Evolutionary conservation across 2,888 invertebrate genomes (phyloP), one percentile per base, ranked within the genome.

Genomic region (Agrenia bidenticulata): DNA sequence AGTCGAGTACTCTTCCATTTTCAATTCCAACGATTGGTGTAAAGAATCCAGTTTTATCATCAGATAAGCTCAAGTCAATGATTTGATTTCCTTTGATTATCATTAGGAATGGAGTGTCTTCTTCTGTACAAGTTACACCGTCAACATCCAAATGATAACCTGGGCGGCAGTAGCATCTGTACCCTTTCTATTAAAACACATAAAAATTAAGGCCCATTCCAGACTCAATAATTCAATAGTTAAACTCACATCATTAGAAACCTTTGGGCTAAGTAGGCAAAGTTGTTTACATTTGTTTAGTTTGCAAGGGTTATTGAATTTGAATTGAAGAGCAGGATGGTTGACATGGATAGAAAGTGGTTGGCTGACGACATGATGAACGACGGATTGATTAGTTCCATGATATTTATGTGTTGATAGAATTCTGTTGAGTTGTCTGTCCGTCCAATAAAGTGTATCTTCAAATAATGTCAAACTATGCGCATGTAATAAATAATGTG

Each of bases 391-490:
- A 79, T 95, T 94, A 26, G 86, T 84, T 17, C 97, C 96, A 75
- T 87, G 87, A 81, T 90, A 95, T 81, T 98, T 98, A 80, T 95
- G 90, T 0, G 94, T 93, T 0, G 91, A 93, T 4, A 90, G 80
- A 15, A 75, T 73, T 21, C 95, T 82, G 79, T 97, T 96, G 42
- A 95, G 81, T 79, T 96, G 94, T 1, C 94, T 84, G 79, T 97
- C 97, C 0, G 96, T 96, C 94, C 96, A 98, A 81, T 95, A 99
- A 63, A 99, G 83, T 0, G 91, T 91, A 78, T 98, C 95, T 80
- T 99, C 98, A 80, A 98, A 98, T 7, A 97, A 82, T 0, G 96
- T 92, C 39, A 99, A 80, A 9, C 93, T 95, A 80, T 97, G 97
- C 0, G 98, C 96, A 81, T 98, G 97, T 1, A 96, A 83, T 0